phyloP scores from a whole-genome alignment of 2,113 vertebrate species.

The Sphyrna mokarran region DNA sequence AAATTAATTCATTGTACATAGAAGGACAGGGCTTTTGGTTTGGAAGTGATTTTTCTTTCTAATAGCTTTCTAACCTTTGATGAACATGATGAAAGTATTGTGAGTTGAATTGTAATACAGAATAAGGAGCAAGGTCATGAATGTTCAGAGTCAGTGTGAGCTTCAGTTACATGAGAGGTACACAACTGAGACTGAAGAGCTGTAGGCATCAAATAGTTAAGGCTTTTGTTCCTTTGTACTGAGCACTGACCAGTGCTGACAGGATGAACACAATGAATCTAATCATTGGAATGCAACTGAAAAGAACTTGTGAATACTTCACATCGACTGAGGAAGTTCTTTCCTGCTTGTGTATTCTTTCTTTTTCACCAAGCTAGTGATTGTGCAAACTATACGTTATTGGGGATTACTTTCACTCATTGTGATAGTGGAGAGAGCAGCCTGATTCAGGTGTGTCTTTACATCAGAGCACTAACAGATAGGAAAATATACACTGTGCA shows the following conservation, averaged over 20 bases:
- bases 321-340: background rate
- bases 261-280: background rate
- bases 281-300: background rate
- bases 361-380: background rate
- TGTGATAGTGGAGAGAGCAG: background rate
- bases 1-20: background rate
- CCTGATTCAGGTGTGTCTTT: background rate
- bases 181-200: background rate
- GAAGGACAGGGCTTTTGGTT: background rate
- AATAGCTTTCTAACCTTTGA: background rate
- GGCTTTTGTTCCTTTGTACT: too few species aligned
- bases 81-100: background rate
- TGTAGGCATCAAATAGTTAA: background rate
- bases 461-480: background rate
- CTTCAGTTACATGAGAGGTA: background rate
- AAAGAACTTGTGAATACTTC: background rate
- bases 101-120: background rate
- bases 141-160: background rate
- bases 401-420: background rate
- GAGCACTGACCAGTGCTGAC: background rate
- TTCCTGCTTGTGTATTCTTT: background rate
- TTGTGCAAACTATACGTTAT: background rate
- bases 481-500: background rate
- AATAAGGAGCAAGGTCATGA: background rate
- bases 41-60: background rate